A percentile compares a stretch with the other conserved stretches of the same genome.
These are phyloP conservation scores for Chymomyza fuscimana DNA, from an alignment of 2,888 invertebrate genomes.

Conservation along the genomic window DNA sequence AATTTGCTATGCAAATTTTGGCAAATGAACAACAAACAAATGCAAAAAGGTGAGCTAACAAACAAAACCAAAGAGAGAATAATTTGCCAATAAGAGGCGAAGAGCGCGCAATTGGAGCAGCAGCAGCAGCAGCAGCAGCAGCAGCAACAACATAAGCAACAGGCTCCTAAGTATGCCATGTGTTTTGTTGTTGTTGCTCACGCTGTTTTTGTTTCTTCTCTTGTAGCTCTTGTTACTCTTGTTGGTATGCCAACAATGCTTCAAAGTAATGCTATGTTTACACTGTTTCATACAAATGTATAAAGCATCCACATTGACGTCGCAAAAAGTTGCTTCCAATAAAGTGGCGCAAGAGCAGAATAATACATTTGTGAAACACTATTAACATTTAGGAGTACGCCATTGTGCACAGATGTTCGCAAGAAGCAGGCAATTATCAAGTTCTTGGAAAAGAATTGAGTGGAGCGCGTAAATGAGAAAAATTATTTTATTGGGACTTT, in stretches of 20 bases:
- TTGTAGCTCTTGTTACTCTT: background rate
- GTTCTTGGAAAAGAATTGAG: too few species aligned
- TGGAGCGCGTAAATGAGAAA: too few species aligned
- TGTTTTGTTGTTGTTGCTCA: slow-evolving; percentile 10
- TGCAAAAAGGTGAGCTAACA: background rate
- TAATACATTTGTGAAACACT: too few species aligned
- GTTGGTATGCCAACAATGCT: slow-evolving; percentile 12
- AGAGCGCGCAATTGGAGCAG: background rate
- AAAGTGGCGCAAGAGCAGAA: too few species aligned
- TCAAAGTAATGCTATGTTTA: background rate
- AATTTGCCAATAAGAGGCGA: background rate
- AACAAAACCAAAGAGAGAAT: background rate
- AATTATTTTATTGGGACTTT: too few species aligned
- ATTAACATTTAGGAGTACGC: too few species aligned
- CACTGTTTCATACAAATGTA: too few species aligned
- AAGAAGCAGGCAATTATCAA: too few species aligned
- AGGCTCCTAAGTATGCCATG: background rate
- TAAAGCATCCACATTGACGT: background rate
- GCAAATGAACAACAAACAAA: slow-evolving; percentile 5
- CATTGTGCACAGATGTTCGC: too few species aligned
- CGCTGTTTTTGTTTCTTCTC: slow-evolving; percentile 6
- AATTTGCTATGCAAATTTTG: slow-evolving; percentile 13
- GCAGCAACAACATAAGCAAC: background rate
- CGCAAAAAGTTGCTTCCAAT: too few species aligned
- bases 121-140: background rate